Conservation (phyloP, 2,797 vertebrate genomes). For the Coreius guichenoti region DNA sequence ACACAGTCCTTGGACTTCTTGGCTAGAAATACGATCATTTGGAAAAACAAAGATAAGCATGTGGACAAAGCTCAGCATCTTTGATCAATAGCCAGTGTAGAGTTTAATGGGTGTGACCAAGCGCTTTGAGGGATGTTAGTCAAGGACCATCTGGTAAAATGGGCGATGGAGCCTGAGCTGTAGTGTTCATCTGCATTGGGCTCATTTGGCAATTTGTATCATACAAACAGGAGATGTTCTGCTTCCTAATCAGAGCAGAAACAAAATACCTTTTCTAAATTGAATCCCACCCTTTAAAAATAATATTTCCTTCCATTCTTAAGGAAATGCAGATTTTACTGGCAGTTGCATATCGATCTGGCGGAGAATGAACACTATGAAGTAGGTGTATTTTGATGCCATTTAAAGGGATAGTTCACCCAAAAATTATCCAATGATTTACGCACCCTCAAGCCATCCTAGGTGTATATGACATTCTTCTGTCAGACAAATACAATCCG, state of each 20-base stretch:
- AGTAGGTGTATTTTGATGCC: background rate
- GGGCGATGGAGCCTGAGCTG: constrained; percentile 15
- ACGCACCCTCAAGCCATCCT: too few relatives aligned
- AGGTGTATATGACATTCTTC: too few relatives aligned
- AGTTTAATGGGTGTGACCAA: constrained; percentile 48
- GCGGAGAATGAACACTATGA: background rate
- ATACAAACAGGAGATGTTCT: constrained; percentile 17
- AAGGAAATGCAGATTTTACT: constrained; percentile 16
- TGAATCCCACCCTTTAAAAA: constrained; percentile 19
- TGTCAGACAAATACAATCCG: too few relatives aligned
- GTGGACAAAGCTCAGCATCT: constrained; percentile 50
- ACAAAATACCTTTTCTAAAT: background rate
- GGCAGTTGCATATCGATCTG: constrained; percentile 4
- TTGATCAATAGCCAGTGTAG: constrained; percentile 53
- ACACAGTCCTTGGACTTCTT: constrained; percentile 21
- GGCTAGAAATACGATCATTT: constrained; percentile 46
- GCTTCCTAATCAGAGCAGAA: constrained; percentile 24
- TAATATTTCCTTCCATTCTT: background rate
- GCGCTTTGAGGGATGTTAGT: constrained; percentile 16
- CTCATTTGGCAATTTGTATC: background rate
- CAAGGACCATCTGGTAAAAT: constrained; percentile 14
- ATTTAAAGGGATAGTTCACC: background rate
- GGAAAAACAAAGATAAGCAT: constrained; percentile 58
- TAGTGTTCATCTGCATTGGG: background rate
- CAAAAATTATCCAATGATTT: too few relatives aligned